phyloP scores from a whole-genome alignment of 2,113 vertebrate genomes.

The Hydrolagus affinis region DNA sequence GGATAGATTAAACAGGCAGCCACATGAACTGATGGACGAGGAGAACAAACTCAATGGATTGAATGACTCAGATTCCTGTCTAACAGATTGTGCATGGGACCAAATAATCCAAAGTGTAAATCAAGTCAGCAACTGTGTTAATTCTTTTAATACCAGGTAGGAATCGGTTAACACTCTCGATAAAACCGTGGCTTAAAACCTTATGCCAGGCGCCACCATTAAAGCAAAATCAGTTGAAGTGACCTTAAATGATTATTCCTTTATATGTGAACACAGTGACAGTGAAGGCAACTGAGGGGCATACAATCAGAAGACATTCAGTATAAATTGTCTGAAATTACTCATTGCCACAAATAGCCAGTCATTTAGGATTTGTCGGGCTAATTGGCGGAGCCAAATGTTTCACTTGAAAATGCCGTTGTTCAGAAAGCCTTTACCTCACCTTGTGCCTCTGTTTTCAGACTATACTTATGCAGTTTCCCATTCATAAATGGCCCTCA shows the following conservation, averaged over 20 bases:
- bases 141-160: no score
- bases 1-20: no score
- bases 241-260: constrained; percentile 20
- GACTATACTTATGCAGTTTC: background rate
- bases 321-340: constrained; percentile 19
- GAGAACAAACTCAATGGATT: no score
- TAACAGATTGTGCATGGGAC: no score
- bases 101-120: no score
- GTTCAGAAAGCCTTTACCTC: background rate
- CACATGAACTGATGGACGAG: no score
- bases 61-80: no score
- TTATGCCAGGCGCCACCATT: no score
- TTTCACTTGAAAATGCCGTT: background rate
- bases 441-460: background rate
- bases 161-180: no score
- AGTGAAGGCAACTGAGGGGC: background rate
- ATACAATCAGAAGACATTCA: background rate
- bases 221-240: background rate
- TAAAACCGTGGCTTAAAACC: no score
- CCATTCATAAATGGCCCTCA: background rate
- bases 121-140: no score
- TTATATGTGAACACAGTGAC: background rate
- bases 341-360: constrained; percentile 2
- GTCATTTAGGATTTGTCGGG: background rate
- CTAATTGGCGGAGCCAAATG: background rate